Evolutionary conservation across 1,140 invertebrate species (phyloP).

Genomic region (Steinernema feltiae): DNA sequence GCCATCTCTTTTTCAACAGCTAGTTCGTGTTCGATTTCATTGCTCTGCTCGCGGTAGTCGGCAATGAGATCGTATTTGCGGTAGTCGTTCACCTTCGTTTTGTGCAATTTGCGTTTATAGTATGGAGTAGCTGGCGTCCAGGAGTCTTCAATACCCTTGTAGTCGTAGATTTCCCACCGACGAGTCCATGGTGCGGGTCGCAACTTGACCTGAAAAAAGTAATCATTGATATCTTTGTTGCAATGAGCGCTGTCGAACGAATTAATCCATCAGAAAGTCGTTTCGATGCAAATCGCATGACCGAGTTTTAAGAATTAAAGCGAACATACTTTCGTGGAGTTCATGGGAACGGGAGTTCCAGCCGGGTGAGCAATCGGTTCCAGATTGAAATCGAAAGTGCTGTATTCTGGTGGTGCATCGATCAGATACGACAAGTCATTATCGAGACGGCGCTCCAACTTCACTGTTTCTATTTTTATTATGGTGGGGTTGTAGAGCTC

Average conservation of each 20-base stretch:
- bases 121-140: slow-evolving; percentile 51
- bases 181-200: slow-evolving; percentile 51
- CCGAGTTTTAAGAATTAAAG: not conserved
- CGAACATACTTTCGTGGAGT: slow-evolving; percentile 72
- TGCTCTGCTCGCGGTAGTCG: slow-evolving; percentile 44
- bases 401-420: slow-evolving; percentile 85
- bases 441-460: slow-evolving; percentile 87
- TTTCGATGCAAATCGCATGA: not conserved
- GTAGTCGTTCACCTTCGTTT: slow-evolving; percentile 41
- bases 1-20: slow-evolving; percentile 43
- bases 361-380: slow-evolving; percentile 71
- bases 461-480: slow-evolving; percentile 77
- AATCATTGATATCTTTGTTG: not conserved
- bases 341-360: slow-evolving; percentile 75
- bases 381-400: slow-evolving; percentile 87
- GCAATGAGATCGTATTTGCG: slow-evolving; percentile 51
- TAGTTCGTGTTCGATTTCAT: slow-evolving; percentile 43
- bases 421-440: slow-evolving; percentile 80
- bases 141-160: slow-evolving; percentile 49
- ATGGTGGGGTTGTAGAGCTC: slow-evolving; percentile 89
- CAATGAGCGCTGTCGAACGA: not conserved
- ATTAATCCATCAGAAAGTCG: no score
- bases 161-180: slow-evolving; percentile 50
- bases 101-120: slow-evolving; percentile 51
- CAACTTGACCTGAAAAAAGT: slow-evolving; percentile 48